phyloP scores from a whole-genome alignment of 2,113 vertebrate species.

The Zosterops hypoxanthus region DNA sequence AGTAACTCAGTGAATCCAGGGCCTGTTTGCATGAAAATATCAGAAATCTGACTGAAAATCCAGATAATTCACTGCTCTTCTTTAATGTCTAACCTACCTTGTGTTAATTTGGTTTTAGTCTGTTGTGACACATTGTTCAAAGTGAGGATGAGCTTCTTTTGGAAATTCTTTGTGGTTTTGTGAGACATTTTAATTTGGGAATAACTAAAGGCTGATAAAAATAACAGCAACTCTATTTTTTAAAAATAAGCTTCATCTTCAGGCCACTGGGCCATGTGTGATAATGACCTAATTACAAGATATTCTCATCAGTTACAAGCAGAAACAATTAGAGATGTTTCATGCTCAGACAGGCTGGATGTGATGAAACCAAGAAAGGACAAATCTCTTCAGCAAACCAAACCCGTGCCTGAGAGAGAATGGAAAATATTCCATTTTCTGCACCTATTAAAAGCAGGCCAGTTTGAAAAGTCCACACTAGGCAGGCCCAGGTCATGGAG shows the following conservation, averaged over 20 bases:
- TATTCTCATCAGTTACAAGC: not conserved
- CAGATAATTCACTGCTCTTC: not conserved
- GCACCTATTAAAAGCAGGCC: not conserved
- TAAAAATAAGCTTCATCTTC: not conserved
- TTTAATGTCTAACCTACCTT: not conserved
- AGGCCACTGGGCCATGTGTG: not conserved
- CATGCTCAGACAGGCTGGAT: not conserved
- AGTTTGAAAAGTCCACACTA: not conserved
- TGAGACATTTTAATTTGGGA: not conserved
- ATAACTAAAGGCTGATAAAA: not conserved
- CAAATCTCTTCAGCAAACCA: not conserved
- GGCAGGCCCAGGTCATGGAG: not conserved
- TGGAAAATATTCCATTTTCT: not conserved
- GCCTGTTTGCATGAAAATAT: not conserved
- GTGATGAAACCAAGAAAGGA: not conserved
- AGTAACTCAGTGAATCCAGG: not conserved
- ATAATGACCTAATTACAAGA: not conserved
- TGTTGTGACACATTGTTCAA: accelerated
- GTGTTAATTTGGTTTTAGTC: not conserved
- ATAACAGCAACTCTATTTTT: not conserved
- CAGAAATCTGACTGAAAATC: not conserved
- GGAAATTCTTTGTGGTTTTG: not conserved
- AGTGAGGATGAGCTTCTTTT: not conserved
- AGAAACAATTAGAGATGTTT: not conserved
- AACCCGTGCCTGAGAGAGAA: not conserved